Percentiles rank a stretch among this genome's conserved stretches.
These are phyloP conservation scores for Phoxinus dragarum DNA, from an alignment of 2,797 vertebrate genomes.

Conservation along the genomic window DNA sequence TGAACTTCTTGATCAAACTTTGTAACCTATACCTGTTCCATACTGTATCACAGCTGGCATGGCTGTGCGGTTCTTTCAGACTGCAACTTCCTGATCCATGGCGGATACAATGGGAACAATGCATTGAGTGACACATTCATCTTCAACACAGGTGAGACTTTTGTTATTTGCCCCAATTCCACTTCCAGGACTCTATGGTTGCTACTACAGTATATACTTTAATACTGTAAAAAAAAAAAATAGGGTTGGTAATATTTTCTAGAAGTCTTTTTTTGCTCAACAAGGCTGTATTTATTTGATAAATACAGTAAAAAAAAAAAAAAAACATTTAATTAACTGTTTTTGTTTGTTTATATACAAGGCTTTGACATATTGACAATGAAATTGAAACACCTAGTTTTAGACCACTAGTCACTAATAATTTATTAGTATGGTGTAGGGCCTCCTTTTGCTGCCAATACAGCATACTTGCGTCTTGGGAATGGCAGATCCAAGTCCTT, in stretches of 20 bases:
- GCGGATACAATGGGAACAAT: slow-evolving; percentile 82
- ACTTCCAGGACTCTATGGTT: not conserved
- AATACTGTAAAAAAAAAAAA: not conserved
- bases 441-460: not conserved
- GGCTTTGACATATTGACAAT: not conserved
- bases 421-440: not conserved
- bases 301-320: not conserved
- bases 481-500: not conserved
- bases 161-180: not conserved
- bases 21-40: slow-evolving; percentile 10
- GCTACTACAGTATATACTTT: not conserved
- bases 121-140: slow-evolving; percentile 79
- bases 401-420: not conserved
- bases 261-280: not conserved
- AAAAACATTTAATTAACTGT: too few species aligned
- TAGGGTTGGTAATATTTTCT: not conserved
- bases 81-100: slow-evolving; percentile 80
- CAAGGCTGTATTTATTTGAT: not conserved
- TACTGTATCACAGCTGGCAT: slow-evolving; percentile 78
- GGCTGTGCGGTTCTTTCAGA: slow-evolving; percentile 79
- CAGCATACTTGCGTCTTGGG: not conserved
- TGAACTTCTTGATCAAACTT: not conserved
- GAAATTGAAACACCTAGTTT: not conserved
- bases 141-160: slow-evolving; percentile 79
- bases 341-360: not conserved